Conservation (phyloP, 2,113 vertebrate species). For the Campylomormyrus tamandua region DNA sequence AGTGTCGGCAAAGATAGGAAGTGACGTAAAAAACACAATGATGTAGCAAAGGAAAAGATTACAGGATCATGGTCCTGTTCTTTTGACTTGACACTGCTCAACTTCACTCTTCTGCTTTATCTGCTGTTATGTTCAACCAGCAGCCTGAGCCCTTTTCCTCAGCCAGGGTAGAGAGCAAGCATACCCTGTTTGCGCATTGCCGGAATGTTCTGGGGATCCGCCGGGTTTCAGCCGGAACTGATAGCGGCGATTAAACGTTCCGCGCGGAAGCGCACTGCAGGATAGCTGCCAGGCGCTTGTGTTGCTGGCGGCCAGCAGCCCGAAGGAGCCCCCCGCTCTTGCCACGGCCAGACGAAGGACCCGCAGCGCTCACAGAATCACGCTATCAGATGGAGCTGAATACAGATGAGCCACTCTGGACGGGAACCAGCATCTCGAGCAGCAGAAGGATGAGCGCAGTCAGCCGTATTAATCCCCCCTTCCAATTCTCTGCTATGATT, state of each 20-base stretch:
- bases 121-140: background rate
- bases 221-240: background rate
- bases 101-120: background rate
- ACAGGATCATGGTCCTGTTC: background rate
- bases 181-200: background rate
- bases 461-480: conserved; percentile 11
- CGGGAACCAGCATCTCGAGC: background rate
- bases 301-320: background rate
- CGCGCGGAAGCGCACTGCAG: background rate
- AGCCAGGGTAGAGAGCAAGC: background rate
- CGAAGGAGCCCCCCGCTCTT: background rate
- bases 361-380: background rate
- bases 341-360: background rate
- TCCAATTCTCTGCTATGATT: conserved; percentile 9
- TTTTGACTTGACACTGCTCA: background rate
- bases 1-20: background rate
- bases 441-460: conserved; percentile 6
- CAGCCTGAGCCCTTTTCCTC: background rate
- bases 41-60: background rate
- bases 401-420: conserved; percentile 15
- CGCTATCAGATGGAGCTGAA: background rate
- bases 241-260: background rate
- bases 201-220: background rate
- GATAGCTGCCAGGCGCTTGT: background rate
- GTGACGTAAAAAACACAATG: background rate